Conservation (phyloP, 2,113 vertebrate species). For the Burhinus oedicnemus region DNA sequence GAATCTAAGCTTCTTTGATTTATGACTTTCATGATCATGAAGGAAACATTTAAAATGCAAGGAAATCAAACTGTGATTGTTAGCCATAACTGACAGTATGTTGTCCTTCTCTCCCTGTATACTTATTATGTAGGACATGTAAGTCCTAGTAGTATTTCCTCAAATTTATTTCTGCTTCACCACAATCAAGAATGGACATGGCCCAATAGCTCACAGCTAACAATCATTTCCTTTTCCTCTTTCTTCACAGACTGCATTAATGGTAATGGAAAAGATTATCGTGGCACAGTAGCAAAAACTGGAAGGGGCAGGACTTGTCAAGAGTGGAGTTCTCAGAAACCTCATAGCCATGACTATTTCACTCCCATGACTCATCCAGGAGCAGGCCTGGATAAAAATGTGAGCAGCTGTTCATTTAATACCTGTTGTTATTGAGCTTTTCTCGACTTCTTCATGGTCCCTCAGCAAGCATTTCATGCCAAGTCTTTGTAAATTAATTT, state of each 20-base stretch:
- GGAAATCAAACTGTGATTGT: background rate
- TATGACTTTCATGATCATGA: background rate
- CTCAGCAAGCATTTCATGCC: background rate
- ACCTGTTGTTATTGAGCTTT: background rate
- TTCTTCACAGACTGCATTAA: slow-evolving; percentile 82
- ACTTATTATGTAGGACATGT: rapidly evolving
- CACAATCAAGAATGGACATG: rapidly evolving
- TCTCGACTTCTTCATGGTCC: background rate
- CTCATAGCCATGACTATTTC: slow-evolving; percentile 84
- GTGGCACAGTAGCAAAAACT: slow-evolving; percentile 84
- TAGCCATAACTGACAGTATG: background rate
- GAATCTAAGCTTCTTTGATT: background rate
- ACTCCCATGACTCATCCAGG: slow-evolving; percentile 79
- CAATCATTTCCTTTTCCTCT: background rate
- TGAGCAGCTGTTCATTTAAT: slow-evolving; percentile 62
- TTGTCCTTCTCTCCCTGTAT: background rate
- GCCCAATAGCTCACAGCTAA: background rate
- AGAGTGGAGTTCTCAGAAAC: slow-evolving; percentile 84
- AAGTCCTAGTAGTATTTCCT: background rate
- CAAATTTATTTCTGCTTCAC: background rate
- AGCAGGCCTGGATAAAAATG: slow-evolving; percentile 86
- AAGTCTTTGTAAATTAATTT: background rate
- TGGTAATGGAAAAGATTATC: slow-evolving; percentile 81
- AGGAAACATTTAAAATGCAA: background rate
- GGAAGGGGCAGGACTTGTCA: slow-evolving; percentile 83